These are phyloP conservation scores for Beris morrisii DNA, from an alignment of 2,888 invertebrate species.

Conservation along the genomic window DNA sequence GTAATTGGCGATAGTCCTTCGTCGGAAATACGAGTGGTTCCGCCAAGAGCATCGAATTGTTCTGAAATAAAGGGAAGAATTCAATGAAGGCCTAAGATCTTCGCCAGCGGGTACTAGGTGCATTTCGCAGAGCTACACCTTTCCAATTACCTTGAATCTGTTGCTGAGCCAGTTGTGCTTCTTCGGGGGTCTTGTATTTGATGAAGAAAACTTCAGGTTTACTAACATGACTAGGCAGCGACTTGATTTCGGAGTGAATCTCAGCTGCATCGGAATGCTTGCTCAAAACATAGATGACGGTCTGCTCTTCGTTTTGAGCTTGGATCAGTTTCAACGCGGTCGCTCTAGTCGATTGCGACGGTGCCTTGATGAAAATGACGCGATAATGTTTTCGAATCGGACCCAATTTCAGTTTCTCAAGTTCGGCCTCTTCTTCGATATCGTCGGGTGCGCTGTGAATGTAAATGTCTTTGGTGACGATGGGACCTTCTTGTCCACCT, in stretches of 20 bases:
- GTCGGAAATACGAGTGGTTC: constrained; percentile 43
- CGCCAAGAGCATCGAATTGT: constrained; percentile 47
- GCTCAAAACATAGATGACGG: constrained; percentile 53
- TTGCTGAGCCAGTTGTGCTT: constrained; percentile 53
- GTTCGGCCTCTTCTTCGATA: constrained; percentile 20
- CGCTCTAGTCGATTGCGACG: constrained; percentile 48
- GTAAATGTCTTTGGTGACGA: constrained; percentile 39
- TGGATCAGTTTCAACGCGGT: constrained; percentile 48
- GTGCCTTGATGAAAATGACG: constrained; percentile 55
- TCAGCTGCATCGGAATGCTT: constrained; percentile 52
- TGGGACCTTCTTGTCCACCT: constrained; percentile 6
- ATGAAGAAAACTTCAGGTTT: constrained; percentile 57
- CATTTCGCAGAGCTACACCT: not conserved
- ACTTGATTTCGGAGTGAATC: constrained; percentile 51
- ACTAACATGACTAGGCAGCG: constrained; percentile 49
- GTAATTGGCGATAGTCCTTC: constrained; percentile 46
- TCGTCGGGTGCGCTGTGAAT: constrained; percentile 43
- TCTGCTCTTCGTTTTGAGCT: constrained; percentile 53
- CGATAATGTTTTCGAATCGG: constrained; percentile 55
- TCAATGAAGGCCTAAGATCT: no score
- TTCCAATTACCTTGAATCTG: constrained; percentile 49
- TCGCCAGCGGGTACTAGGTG: no score
- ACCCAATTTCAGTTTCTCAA: constrained; percentile 43
- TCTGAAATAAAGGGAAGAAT: not conserved
- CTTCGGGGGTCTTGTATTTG: constrained; percentile 55